Base-by-base conservation (phyloP, 1,140 invertebrate species). In the Ooceraea biroi region DNA sequence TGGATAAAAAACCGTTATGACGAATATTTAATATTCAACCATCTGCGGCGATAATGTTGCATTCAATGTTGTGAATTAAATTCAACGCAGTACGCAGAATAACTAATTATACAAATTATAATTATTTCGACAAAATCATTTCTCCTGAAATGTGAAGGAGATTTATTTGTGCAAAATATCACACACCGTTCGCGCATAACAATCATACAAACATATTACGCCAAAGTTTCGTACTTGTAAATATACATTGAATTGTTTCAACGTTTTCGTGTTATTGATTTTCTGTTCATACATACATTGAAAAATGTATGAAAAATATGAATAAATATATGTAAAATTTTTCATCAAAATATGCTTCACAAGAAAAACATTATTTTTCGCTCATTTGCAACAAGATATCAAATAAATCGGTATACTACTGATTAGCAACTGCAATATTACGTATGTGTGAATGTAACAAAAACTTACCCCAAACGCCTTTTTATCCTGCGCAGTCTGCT, bases 181-280 rank as follows among this genome's bases (percentile, higher is more conserved):
- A 17, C 4, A 1, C 17, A n/a, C 0, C 5, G 8, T 52, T 3
- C 11, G 14, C 17, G 7, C 5, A 27, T 1, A n/a, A 30, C 27
- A 66, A 46, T 14, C 50, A 19, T 36, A 17, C 0, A 7, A 57
- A 57, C 19, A 57, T 57, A 72, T 57, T 52, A 22, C 8, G 52
- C 36, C 36, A 14, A 22, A 72, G 55, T 19, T 48, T 8, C 36
- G 30, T 25, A 27, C 11, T 61, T 41, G 36, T 17, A 48, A 14
- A 60, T 74, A 60, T 74, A 19, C 27, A 60, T 48, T 61, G 11
- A 61, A 74, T 74, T 61, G n/a, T n/a, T n/a, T n/a, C n/a, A n/a
- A n/a, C 11, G 22, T 61, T 46, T n/a, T n/a, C 36, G 12, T 12
- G 27, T 0, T 0, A n/a, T 57, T 25, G 2, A 17, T 76, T 48